Conservation (phyloP, 2,888 invertebrate species). For the Drosophila pseudotalamancana region DNA sequence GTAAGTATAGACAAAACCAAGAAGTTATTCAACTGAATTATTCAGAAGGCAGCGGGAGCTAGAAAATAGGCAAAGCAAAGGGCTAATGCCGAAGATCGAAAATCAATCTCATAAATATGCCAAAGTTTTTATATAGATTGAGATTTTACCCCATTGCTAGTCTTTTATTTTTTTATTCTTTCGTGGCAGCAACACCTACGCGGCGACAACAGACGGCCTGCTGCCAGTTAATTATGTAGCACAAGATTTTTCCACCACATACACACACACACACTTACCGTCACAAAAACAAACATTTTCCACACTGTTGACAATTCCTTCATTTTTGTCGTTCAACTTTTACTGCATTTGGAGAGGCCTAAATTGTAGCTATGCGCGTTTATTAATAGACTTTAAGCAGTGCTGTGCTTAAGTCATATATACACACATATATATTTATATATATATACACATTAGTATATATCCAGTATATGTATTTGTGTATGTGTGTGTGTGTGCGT, state of each 20-base stretch:
- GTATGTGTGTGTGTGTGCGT: neutral
- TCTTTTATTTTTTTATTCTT: neutral
- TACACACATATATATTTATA: neutral
- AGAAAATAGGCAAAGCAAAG: neutral
- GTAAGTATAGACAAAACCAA: slow-evolving; percentile 76
- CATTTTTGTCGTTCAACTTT: slow-evolving; percentile 17
- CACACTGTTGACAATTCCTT: slow-evolving; percentile 30
- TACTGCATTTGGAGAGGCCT: slow-evolving; percentile 69
- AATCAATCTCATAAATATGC: slow-evolving; percentile 9
- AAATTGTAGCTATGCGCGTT: slow-evolving; percentile 39
- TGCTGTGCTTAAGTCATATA: slow-evolving; percentile 4
- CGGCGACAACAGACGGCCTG: slow-evolving; percentile 29
- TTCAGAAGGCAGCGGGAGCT: slow-evolving; percentile 8
- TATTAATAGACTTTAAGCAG: slow-evolving; percentile 37
- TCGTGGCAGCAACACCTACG: slow-evolving; percentile 15
- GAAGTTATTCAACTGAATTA: slow-evolving; percentile 6
- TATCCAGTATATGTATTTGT: neutral
- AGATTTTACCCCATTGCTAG: too few species aligned
- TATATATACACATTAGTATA: neutral
- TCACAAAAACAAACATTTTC: neutral
- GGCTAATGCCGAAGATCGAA: neutral
- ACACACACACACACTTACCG: neutral
- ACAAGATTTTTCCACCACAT: slow-evolving; percentile 16
- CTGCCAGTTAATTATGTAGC: slow-evolving; percentile 42
- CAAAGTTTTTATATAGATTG: neutral